Evolutionary conservation across 2,888 invertebrate genomes (phyloP).

Genomic region (Podabrus alpinus): DNA sequence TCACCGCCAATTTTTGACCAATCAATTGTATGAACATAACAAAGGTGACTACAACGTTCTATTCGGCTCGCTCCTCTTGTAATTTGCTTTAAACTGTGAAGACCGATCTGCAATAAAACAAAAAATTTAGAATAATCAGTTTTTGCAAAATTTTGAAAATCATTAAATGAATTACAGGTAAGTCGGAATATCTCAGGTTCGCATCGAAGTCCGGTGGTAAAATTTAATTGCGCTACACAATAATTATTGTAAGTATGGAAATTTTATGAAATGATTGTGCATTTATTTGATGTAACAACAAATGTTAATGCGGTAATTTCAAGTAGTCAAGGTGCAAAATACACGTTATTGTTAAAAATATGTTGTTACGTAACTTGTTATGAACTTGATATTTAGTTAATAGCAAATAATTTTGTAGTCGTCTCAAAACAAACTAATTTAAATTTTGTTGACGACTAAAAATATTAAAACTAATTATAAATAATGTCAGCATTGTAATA

Average conservation of each 20-base stretch:
- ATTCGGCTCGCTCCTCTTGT: constrained; percentile 82
- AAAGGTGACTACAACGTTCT: constrained; percentile 74
- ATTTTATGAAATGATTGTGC: background rate
- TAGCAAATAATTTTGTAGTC: background rate
- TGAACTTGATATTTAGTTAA: background rate
- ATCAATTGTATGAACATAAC: constrained; percentile 73
- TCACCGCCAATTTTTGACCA: constrained; percentile 61
- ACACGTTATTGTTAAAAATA: background rate
- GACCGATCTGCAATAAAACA: constrained; percentile 67
- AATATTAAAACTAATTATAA: background rate
- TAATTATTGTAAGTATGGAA: too few species aligned
- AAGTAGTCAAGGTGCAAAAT: background rate
- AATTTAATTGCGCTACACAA: background rate
- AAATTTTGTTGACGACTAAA: background rate
- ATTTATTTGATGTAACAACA: background rate
- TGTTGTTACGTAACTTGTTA: background rate
- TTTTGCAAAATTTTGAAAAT: background rate
- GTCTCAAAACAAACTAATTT: background rate
- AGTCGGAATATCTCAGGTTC: background rate
- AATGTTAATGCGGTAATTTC: background rate
- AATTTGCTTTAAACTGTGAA: constrained; percentile 73
- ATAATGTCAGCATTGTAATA: background rate
- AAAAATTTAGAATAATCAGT: background rate
- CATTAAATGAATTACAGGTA: background rate
- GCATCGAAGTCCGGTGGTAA: too few species aligned